Evolutionary conservation across 2,888 invertebrate species (phyloP).

Genomic region (Zonitis immaculata): DNA sequence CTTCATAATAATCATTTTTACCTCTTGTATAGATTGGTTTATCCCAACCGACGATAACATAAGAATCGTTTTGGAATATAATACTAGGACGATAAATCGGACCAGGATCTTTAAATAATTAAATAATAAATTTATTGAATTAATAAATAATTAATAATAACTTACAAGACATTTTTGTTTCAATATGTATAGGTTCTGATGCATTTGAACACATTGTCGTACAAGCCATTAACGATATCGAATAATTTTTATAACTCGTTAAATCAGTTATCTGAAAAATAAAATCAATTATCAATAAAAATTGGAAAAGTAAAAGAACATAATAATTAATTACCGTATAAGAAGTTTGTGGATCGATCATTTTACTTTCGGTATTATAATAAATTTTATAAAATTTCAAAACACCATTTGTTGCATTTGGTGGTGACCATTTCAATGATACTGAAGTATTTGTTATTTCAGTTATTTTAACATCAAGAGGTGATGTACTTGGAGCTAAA

Average conservation of each 20-base stretch:
- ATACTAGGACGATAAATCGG: slow-evolving; percentile 42
- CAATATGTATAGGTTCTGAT: slow-evolving; percentile 34
- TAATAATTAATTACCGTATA: slow-evolving; percentile 10
- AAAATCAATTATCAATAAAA: too few species aligned
- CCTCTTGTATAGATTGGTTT: slow-evolving; percentile 49
- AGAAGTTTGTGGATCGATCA: slow-evolving; percentile 8
- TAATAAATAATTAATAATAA: too few species aligned
- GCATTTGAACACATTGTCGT: slow-evolving; percentile 62
- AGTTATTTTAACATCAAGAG: slow-evolving; percentile 56
- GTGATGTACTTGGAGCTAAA: slow-evolving; percentile 54
- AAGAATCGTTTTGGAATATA: slow-evolving; percentile 48
- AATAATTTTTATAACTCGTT: slow-evolving; percentile 62
- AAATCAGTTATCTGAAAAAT: slow-evolving; percentile 47
- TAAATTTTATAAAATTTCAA: slow-evolving; percentile 58
- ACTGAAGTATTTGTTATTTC: slow-evolving; percentile 62
- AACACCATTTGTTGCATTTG: slow-evolving; percentile 67
- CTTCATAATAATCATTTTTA: slow-evolving; percentile 51
- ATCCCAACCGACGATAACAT: slow-evolving; percentile 50
- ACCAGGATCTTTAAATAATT: slow-evolving; percentile 34
- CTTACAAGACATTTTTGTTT: slow-evolving; percentile 50
- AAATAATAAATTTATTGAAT: too few species aligned
- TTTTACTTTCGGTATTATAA: slow-evolving; percentile 11
- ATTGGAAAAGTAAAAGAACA: too few species aligned
- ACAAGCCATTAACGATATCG: slow-evolving; percentile 66
- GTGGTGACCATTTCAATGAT: slow-evolving; percentile 64